phyloP scores from a whole-genome alignment of 2,888 invertebrate genomes.

The Agrochola circellaris region DNA sequence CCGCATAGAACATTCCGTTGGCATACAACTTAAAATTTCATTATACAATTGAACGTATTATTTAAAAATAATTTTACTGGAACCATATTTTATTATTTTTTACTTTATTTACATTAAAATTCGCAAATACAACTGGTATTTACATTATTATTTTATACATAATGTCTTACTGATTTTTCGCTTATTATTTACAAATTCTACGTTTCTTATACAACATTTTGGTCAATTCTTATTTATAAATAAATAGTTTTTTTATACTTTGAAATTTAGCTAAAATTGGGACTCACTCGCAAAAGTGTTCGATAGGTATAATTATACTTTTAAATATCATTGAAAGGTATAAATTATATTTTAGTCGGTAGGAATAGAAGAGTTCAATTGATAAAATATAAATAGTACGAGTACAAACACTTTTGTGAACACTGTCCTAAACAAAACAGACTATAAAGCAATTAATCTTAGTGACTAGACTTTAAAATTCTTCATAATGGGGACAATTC shows the following conservation, averaged over 20 bases:
- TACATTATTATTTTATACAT: constrained; percentile 82
- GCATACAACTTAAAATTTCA: constrained; percentile 83
- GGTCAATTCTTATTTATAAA: constrained; percentile 89
- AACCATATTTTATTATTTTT: constrained; percentile 79
- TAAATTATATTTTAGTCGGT: constrained; percentile 58
- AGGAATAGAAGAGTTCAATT: constrained; percentile 48
- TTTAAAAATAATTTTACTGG: constrained; percentile 86
- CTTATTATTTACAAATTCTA: constrained; percentile 83
- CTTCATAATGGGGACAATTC: constrained; percentile 74
- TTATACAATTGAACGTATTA: constrained; percentile 81
- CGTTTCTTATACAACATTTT: constrained; percentile 86
- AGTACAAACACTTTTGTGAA: constrained; percentile 68
- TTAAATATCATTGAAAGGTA: constrained; percentile 54
- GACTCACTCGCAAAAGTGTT: constrained; percentile 74
- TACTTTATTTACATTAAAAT: constrained; percentile 86
- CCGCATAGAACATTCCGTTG: constrained; percentile 87
- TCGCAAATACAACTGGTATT: constrained; percentile 88
- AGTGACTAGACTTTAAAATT: constrained; percentile 75
- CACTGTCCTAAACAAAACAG: constrained; percentile 63
- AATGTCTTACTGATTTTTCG: constrained; percentile 79
- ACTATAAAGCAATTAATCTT: constrained; percentile 72
- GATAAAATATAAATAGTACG: constrained; percentile 55
- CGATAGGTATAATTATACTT: constrained; percentile 52
- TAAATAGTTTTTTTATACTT: constrained; percentile 74
- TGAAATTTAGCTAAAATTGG: constrained; percentile 73